Base-by-base conservation (phyloP, 2,888 invertebrate species). In the Phortica okadai region DNA sequence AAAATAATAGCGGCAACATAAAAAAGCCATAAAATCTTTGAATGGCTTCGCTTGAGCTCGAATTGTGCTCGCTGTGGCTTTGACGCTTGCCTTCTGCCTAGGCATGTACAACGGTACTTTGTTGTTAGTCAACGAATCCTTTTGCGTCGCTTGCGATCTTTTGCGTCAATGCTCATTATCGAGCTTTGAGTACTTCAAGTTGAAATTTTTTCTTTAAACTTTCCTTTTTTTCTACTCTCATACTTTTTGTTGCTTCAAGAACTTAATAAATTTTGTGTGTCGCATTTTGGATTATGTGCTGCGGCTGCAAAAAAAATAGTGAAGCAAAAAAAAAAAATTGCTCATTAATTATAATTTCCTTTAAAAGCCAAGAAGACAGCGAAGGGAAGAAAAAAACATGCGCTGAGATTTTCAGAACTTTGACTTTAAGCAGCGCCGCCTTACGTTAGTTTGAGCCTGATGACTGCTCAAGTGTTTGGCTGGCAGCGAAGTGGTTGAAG, bases 1-100 rank as follows among this genome's bases (percentile, higher is more conserved):
- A 41, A 66, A 66, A 14, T 14, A 42, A 66, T 42, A 33, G 14
- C 10, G 21, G 59, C 59, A 59, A 33, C 66, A 66, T 42, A 41
- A 42, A 66, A 66, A 66, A 66, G 66, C 41, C 66, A 66, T 66
- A 66, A 66, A 66, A 66, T 62, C 62, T 62, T 62, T 62, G n/a
- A 62, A 62, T 62, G 62, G 62, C 62, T 62, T 62, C 25, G 50
- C 50, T 14, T 50, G 50, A 50, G 50, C 14, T 6, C 1, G 50
- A 14, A 8, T 50, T 8, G 10, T 14, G 50, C 50, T 50, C 33
- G 4, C 33, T 33, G 33, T 33, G 33, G 1, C 33, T 33, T 33
- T 33, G 33, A 0, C 33, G 33, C 33, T 1, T 33, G 33, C 33
- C 33, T 33, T 33, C 1, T 33, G 33, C 33, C 33, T 33, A 33